Evolutionary conservation across 2,888 invertebrate genomes (phyloP), one percentile per base, ranked within the genome.

Genomic region (Dysmachus trigonus): DNA sequence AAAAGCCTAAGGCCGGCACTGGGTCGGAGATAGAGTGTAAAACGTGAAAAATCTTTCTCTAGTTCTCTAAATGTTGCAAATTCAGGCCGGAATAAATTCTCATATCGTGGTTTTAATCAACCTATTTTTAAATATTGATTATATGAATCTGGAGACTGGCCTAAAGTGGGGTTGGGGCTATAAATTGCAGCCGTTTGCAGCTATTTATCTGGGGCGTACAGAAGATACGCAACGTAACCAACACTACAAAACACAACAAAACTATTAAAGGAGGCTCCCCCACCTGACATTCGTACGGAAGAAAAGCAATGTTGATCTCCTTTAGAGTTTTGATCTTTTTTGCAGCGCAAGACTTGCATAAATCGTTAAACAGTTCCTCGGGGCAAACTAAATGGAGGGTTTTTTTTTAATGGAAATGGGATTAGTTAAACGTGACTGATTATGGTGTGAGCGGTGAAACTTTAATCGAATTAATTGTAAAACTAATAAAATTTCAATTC

Each of bases 281-380:
- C 94, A 98, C 98, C 97, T 98, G 98, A 91, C 97, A 95, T 93
- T 99, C 98, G 93, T 99, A 98, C 88, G 98, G 98, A 92, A 98
- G 95, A 94, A 99, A 98, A 92, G 98, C 98, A 93, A 98, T 98
- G 95, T 98, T 98, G 94, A 98, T 98, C 94, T 98, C 98, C 95
- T 98, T 99, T 92, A 98, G 94, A 88, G 98, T 98, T 95, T 98
- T 98, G 93, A 99, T 97, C 94, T 97, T 97, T 94, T 96, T 96
- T 92, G 97, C 97, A 89, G 97, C 97, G 90, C 96, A 95, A 91
- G 98, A 98, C 94, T 98, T 98, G 95, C 98, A 98, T 92, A 98
- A 94, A 93, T 98, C 97, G 94, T 98, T 98, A 95, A 98, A 98
- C 91, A 98, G 94, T 94, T 98, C 98, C 94, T 98, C 98, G 89